phyloP scores from a whole-genome alignment of 2,113 vertebrate species.

The Holacanthus passer region DNA sequence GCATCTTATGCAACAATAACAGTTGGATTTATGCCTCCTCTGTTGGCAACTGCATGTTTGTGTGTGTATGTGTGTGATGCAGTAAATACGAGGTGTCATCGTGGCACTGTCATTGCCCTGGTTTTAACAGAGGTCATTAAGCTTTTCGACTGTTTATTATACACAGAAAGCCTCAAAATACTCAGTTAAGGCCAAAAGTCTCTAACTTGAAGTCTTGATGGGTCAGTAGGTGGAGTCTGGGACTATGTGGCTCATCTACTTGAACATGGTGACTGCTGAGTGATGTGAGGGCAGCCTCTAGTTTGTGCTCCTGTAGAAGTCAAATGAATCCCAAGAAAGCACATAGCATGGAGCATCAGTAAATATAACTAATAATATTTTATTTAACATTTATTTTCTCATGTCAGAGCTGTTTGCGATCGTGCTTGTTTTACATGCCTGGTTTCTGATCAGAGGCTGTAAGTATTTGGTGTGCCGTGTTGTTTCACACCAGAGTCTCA shows the following conservation, averaged over 20 bases:
- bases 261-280: background rate
- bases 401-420: background rate
- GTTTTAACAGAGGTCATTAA: background rate
- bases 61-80: constrained; percentile 6
- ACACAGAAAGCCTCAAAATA: constrained; percentile 3
- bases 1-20: constrained; percentile 28
- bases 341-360: background rate
- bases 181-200: background rate
- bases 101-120: background rate
- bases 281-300: background rate
- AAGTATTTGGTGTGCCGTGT: too few species aligned
- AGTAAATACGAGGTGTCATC: constrained; percentile 4
- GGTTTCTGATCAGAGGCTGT: too few species aligned
- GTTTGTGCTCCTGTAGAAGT: background rate
- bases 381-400: constrained; percentile 15
- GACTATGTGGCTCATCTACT: background rate
- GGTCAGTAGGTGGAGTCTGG: background rate
- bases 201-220: background rate
- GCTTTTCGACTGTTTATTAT: constrained; percentile 14
- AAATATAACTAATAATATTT: background rate
- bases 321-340: background rate
- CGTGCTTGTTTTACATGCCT: too few species aligned
- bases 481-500: too few species aligned
- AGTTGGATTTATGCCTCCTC: constrained; percentile 31
- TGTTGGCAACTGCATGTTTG: constrained; percentile 18